Percentiles rank a stretch among this genome's conserved stretches.
These are phyloP conservation scores for Patagioenas fasciata DNA, from an alignment of 2,113 vertebrate genomes.

Conservation along the genomic window DNA sequence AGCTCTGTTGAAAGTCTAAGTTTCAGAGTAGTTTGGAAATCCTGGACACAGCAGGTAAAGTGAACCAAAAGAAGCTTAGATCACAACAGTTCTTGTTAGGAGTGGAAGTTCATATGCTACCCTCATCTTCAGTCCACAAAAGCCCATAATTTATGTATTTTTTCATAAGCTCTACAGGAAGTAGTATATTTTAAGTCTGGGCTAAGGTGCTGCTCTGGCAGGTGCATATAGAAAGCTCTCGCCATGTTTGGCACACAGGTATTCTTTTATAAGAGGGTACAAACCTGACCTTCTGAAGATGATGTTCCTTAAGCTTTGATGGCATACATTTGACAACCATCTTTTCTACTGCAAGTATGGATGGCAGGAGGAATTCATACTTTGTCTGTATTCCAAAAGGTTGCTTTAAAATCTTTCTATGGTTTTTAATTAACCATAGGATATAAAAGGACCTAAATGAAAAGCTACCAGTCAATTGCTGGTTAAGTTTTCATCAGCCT, in stretches of 20 bases:
- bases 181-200: neutral
- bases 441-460: slow-evolving; percentile 3
- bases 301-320: neutral
- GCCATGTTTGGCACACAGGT: neutral
- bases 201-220: neutral
- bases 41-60: neutral
- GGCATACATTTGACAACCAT: neutral
- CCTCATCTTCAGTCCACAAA: neutral
- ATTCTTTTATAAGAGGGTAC: neutral
- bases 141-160: neutral
- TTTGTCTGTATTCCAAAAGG: neutral
- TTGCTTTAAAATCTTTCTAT: neutral
- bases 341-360: neutral
- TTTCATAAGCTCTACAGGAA: neutral
- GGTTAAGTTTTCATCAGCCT: slow-evolving; percentile 50
- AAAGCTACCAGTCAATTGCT: neutral
- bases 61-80: neutral
- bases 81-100: neutral
- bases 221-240: neutral
- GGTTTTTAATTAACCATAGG: neutral
- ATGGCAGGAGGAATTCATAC: neutral
- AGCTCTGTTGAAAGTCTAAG: neutral
- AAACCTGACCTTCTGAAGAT: neutral
- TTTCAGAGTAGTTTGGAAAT: neutral
- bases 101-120: neutral